phyloP scores from a whole-genome alignment of 2,113 vertebrate species.

The Eulacestoma nigropectus region DNA sequence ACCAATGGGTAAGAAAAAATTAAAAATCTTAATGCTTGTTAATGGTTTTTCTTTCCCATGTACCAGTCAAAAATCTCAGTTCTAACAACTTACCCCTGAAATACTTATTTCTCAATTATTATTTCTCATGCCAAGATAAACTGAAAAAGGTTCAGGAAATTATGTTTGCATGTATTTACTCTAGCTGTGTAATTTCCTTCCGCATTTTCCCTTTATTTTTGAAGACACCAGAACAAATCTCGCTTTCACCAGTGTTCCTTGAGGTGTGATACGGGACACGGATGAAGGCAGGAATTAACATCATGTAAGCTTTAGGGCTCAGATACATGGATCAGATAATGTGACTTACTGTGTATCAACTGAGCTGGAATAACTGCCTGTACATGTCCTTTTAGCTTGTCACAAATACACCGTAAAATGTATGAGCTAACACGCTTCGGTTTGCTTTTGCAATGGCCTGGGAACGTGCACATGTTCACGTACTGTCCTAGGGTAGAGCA shows the following conservation, averaged over 20 bases:
- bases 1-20: background rate
- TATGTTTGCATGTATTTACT: background rate
- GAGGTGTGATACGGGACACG: background rate
- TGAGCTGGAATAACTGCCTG: background rate
- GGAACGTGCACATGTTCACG: accelerated
- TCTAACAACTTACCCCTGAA: background rate
- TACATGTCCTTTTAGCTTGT: background rate
- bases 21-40: background rate
- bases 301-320: background rate
- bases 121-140: constrained; percentile 1
- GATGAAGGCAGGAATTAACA: background rate
- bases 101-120: background rate
- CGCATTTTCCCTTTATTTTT: background rate
- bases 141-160: background rate
- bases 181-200: background rate
- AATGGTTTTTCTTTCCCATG: constrained; percentile 15
- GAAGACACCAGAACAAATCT: background rate
- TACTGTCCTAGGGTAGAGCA: background rate
- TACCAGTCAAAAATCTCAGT: background rate
- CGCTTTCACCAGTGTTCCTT: background rate
- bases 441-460: background rate
- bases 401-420: background rate
- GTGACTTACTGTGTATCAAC: background rate
- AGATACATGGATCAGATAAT: background rate
- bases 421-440: background rate